Base-by-base conservation (phyloP, 2,888 invertebrate species). In the Sesia bembeciformis region DNA sequence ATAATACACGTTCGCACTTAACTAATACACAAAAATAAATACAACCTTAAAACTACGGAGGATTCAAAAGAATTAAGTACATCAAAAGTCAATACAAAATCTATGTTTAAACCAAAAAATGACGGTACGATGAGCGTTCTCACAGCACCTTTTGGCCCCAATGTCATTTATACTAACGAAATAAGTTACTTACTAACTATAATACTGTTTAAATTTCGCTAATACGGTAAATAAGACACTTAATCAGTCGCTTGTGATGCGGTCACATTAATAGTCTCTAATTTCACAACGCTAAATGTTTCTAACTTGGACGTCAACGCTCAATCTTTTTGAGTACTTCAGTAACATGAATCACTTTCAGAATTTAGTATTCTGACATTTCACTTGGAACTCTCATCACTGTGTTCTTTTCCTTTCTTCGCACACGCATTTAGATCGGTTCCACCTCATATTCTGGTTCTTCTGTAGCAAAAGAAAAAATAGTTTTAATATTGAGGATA, bases 121-220 rank as follows among this genome's bases (percentile, higher is more conserved):
- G 64, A 74, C 68, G 74, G 74, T 76, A 76, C 73, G 71, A 62
- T 62, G 39, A 72, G 69, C 62, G 60, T 67, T 58, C 56, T 55
- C 54, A 84, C 81, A 84, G 76, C 82, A 78, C 74, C 73, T 69
- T 79, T 86, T 88, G 87, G 88, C 80, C 88, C 87, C 87, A 76
- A 64, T 65, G 66, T 58, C 59, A 59, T 63, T 71, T 70, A 54
- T 58, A 56, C 68, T 71, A 67, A 66, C 61, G 59, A 62, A 79
- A 80, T 82, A 82, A 77, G 74, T 84, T 68, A 67, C 74, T 80
- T 80, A 84, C 39, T 57, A 38, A 54, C 58, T 67, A 76, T 85
- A 88, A 88, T 88, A 88, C 88, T 88, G 88, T 66, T 76, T 70
- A 69, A 62, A 70, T 80, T 76, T 61, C 61, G 56, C 58, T 58